These are phyloP conservation scores for Netelia virgata DNA, from an alignment of 2,888 invertebrate genomes.

Conservation along the genomic window DNA sequence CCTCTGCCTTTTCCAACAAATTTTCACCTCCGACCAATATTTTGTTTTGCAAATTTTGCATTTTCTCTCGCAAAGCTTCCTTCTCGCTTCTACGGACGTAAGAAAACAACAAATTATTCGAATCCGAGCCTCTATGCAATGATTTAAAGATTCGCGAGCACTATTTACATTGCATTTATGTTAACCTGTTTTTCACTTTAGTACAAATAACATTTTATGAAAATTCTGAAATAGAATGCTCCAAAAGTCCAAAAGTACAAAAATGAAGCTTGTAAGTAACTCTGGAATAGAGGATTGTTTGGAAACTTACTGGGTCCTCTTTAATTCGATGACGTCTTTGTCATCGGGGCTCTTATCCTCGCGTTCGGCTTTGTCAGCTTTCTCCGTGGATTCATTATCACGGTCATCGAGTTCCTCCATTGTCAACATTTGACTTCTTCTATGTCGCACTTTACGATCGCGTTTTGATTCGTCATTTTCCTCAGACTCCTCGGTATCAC, in stretches of 20 bases:
- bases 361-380: constrained; percentile 86
- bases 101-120: background rate
- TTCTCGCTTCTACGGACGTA: constrained; percentile 88
- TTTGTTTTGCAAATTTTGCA: constrained; percentile 96
- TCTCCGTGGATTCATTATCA: constrained; percentile 84
- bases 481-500: constrained; percentile 81
- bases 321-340: constrained; percentile 88
- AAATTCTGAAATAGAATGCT: background rate
- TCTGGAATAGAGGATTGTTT: too few species aligned
- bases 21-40: constrained; percentile 99
- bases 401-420: constrained; percentile 87
- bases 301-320: constrained; percentile 88
- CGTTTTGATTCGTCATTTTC: constrained; percentile 77
- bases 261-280: too few species aligned
- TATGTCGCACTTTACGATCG: constrained; percentile 81
- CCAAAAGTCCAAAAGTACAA: too few species aligned
- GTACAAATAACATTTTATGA: too few species aligned
- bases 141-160: too few species aligned
- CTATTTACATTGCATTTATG: too few species aligned
- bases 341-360: constrained; percentile 86
- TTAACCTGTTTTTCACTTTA: too few species aligned
- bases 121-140: too few species aligned
- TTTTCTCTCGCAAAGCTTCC: constrained; percentile 92
- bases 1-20: constrained; percentile 97
- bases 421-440: constrained; percentile 84